A percentile compares a stretch with the other conserved stretches of the same genome.
These are phyloP conservation scores for Saguinus imperator DNA, from an alignment of 2,113 vertebrate genomes.

Conservation along the genomic window DNA sequence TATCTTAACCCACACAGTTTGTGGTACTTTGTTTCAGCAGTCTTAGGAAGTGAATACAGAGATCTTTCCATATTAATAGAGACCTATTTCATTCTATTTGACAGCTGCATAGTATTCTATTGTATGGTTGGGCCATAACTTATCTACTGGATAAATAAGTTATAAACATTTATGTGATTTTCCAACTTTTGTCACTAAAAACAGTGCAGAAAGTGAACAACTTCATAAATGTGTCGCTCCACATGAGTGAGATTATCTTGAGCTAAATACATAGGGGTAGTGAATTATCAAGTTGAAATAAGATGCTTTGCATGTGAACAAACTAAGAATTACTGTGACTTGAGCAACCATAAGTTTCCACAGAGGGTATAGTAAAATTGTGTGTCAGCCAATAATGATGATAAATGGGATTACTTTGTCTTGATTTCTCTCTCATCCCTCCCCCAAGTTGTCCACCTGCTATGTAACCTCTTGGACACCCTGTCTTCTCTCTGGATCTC, in stretches of 20 bases:
- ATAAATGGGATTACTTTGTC: neutral
- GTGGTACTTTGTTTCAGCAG: neutral
- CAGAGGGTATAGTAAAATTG: neutral
- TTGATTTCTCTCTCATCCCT: neutral
- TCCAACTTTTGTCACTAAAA: conserved; percentile 28
- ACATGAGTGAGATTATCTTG: neutral
- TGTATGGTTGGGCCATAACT: neutral
- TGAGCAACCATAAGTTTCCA: neutral
- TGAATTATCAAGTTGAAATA: neutral
- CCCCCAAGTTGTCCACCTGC: neutral
- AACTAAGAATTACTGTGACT: conserved; percentile 13
- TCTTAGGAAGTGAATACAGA: neutral
- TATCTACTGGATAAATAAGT: neutral
- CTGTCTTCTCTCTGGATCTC: neutral
- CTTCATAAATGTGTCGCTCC: neutral
- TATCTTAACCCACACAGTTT: too few relatives aligned
- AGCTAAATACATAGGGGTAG: neutral
- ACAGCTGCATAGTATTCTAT: neutral
- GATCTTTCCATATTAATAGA: neutral
- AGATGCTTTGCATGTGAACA: neutral
- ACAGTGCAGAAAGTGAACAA: neutral
- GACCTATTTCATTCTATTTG: neutral
- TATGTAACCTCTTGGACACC: neutral
- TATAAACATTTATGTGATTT: neutral
- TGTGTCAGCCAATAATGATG: neutral